Percentiles rank a stretch among this genome's conserved stretches.
Evolutionary conservation across 2,797 vertebrate genomes (phyloP).

Genomic region (Myiothlypis chrysogaster): DNA sequence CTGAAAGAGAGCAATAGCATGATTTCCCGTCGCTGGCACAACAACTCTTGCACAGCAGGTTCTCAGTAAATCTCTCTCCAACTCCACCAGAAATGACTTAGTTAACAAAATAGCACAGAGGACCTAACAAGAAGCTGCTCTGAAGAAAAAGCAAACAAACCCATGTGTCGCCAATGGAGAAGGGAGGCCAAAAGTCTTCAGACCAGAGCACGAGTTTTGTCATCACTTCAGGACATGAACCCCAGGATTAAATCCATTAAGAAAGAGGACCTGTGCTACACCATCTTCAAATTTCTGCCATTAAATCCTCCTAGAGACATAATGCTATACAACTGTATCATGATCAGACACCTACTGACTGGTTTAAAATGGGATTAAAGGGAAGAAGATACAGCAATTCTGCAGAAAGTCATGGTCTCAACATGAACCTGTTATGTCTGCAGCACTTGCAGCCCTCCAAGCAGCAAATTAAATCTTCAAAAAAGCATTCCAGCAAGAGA

Average conservation of each 20-base stretch:
- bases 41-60: not conserved
- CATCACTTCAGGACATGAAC: not conserved
- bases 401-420: not conserved
- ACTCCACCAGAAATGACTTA: not conserved
- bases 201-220: not conserved
- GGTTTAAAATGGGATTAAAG: not conserved
- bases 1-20: fast-evolving
- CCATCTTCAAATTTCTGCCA: not conserved
- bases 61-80: not conserved
- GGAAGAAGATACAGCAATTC: not conserved
- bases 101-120: not conserved
- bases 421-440: not conserved
- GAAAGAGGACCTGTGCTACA: not conserved
- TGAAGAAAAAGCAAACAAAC: not conserved
- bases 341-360: not conserved
- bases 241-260: not conserved
- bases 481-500: not conserved
- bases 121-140: not conserved
- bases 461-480: not conserved
- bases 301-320: not conserved
- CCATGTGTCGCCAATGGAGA: not conserved
- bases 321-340: not conserved
- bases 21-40: not conserved
- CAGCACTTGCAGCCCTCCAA: not conserved
- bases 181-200: not conserved